Evolutionary conservation across 1,140 invertebrate species (phyloP), one percentile per base, ranked within the genome.

Genomic region (Temnothorax curvispinosus): DNA sequence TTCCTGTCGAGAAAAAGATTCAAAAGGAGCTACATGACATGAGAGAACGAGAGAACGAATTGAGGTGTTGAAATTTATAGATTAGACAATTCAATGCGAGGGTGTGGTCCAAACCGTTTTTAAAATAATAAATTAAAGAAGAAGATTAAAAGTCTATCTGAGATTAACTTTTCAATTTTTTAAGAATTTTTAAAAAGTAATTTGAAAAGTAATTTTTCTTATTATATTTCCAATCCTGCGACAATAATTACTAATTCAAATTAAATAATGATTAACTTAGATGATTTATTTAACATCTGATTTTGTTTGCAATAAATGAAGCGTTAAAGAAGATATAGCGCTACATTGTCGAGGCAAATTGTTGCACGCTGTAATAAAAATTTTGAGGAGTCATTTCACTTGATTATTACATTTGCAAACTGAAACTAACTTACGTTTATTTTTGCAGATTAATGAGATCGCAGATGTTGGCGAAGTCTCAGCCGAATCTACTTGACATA

Each of bases 1-100:
- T 97, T 2, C 97, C 97, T 2, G 97, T 97, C 2, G 97, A 98
- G 92, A 96, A 97, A 87, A 98, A 98, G 93, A 98, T 98, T 78
- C 97, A 98, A 92, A 97, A 97, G 81, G 97, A 98, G 93, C 94
- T 98, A 44, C 96, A 96, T 92, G 97, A 97, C 89, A 97, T 98
- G 96, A 97, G 97, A 90, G 96, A 96, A 58, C 95, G 97, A 58
- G 97, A 98, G 91, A 96, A 97, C 76, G 97, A 98, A 91, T 94
- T 98, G 15, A 97, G 97, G 96, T 97, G 60, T 11, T 62, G 15
- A 35, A 8, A 56, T 6, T 76, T 75, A 32, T 87, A 13, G 0
- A 32, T 80, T 1, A 9, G 13, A 41, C 1, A 18, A 27, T 62
- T 35, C 3, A 38, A 13, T 4, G 13, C 3, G 1, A 58, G n/a